Conservation (phyloP, 2,113 vertebrate genomes). For the Podarcis raffonei region DNA sequence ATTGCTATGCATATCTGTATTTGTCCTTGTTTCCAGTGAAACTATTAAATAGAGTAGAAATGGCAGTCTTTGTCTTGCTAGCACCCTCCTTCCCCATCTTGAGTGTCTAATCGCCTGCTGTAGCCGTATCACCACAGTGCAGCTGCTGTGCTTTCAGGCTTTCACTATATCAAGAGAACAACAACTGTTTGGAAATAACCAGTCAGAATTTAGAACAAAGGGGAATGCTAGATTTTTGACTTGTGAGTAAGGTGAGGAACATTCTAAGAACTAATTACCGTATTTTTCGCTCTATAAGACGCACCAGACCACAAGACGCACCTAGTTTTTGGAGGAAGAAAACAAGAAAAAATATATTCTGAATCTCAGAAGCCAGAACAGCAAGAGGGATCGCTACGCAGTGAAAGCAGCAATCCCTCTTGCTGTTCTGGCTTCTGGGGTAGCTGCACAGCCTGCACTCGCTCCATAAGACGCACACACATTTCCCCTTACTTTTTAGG, state of each 20-base stretch:
- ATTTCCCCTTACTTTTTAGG: too few species aligned
- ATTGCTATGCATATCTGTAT: background rate
- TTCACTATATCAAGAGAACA: background rate
- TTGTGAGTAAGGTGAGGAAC: rapidly evolving
- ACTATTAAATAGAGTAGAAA: conserved; percentile 3
- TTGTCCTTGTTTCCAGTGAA: background rate
- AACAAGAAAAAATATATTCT: too few species aligned
- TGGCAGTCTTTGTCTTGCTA: conserved; percentile 74
- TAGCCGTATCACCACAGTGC: background rate
- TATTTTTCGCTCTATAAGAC: too few species aligned
- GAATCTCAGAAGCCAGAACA: too few species aligned
- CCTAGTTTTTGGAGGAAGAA: too few species aligned
- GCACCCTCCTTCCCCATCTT: conserved; percentile 39
- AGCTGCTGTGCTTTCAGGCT: conserved; percentile 16
- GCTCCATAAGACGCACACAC: too few species aligned
- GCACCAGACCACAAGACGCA: too few species aligned
- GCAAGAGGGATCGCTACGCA: too few species aligned
- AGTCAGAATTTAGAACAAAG: background rate
- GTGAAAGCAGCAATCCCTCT: too few species aligned
- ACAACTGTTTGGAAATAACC: conserved; percentile 1
- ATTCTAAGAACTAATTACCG: background rate
- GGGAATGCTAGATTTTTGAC: rapidly evolving
- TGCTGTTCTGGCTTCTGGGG: too few species aligned
- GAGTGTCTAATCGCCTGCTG: conserved; percentile 27
- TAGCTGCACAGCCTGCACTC: too few species aligned